These are phyloP conservation scores for Grammomys dolichurus DNA, from an alignment of 2,113 vertebrate species.

Conservation along the genomic window DNA sequence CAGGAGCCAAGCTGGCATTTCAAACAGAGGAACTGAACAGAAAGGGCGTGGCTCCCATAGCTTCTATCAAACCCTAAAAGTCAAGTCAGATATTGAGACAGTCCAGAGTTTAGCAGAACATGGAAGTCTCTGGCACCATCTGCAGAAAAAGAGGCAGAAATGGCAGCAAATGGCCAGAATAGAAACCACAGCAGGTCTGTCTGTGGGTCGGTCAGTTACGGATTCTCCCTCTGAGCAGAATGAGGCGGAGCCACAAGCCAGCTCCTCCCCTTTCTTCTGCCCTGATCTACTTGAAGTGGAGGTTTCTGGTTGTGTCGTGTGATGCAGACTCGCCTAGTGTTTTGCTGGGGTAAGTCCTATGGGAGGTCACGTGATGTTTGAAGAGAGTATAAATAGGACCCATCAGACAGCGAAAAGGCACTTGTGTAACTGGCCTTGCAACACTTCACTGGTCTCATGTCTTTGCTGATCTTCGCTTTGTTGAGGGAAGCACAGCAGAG, in stretches of 20 bases:
- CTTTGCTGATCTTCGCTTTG: too few species aligned
- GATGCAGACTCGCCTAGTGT: too few species aligned
- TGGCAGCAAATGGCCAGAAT: background rate
- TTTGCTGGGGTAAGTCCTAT: too few species aligned
- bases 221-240: too few species aligned
- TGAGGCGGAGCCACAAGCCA: fast-evolving
- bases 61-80: background rate
- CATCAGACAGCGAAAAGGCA: too few species aligned
- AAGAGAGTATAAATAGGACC: too few species aligned
- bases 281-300: too few species aligned
- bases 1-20: background rate
- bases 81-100: background rate
- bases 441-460: too few species aligned
- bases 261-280: background rate
- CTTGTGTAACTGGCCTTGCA: too few species aligned
- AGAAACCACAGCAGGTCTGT: background rate
- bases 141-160: background rate
- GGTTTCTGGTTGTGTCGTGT: too few species aligned
- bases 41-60: background rate
- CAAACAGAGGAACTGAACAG: background rate
- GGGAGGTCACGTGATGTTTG: too few species aligned
- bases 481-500: too few species aligned
- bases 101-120: background rate
- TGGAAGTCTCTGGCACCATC: background rate
- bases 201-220: fast-evolving